These are phyloP conservation scores for Dynastes maya DNA, from an alignment of 2,888 invertebrate species.

Conservation along the genomic window DNA sequence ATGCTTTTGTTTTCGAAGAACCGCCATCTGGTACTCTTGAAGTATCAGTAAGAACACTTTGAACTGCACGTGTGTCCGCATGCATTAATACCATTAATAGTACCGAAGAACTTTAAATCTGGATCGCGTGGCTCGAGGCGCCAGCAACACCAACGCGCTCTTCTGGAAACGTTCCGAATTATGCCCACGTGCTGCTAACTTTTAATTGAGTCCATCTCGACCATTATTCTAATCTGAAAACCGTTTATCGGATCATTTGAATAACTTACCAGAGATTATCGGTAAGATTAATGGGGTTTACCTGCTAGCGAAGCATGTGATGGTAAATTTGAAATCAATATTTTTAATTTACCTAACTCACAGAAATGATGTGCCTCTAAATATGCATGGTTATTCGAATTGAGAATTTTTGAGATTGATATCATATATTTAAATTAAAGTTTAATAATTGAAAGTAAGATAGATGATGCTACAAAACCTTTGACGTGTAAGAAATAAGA, in stretches of 20 bases:
- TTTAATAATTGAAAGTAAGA: no score
- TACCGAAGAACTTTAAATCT: conserved; percentile 39
- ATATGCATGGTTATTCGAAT: no score
- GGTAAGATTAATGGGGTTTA: conserved; percentile 47
- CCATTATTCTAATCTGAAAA: conserved; percentile 57
- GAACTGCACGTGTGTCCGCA: conserved; percentile 35
- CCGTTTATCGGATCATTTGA: conserved; percentile 52
- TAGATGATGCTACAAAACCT: no score
- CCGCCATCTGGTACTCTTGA: conserved; percentile 32
- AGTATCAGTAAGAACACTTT: conserved; percentile 41
- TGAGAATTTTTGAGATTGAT: no score
- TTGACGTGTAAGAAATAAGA: no score
- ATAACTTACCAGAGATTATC: conserved; percentile 50
- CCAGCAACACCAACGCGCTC: conserved; percentile 47
- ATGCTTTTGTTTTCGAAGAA: conserved; percentile 10
- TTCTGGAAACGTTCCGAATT: conserved; percentile 50
- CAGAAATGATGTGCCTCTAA: no score
- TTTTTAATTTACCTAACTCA: no score
- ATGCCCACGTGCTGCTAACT: conserved; percentile 58
- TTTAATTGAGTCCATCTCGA: conserved; percentile 59
- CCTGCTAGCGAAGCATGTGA: not conserved
- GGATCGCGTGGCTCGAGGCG: conserved; percentile 48
- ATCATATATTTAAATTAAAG: no score
- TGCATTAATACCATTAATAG: conserved; percentile 43
- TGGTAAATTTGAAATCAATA: not conserved